Conservation (phyloP, 2,797 vertebrate genomes). For the Tragopan temminckii region DNA sequence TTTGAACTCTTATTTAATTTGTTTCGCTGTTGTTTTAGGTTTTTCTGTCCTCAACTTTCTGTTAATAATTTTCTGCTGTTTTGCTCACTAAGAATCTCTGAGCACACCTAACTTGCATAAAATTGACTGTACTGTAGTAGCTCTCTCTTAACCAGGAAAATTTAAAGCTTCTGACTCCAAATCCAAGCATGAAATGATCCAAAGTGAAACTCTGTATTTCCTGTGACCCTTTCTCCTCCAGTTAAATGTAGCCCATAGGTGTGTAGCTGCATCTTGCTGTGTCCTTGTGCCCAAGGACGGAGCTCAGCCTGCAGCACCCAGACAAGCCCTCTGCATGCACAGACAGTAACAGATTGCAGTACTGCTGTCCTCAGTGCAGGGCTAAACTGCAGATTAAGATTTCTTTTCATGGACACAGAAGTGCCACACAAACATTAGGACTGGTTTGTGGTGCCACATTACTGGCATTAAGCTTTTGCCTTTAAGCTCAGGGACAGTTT, state of each 20-base stretch:
- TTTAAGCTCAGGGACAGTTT: neutral
- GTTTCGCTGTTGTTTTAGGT: neutral
- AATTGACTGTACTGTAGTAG: neutral
- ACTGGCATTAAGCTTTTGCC: neutral
- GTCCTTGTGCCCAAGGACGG: conserved; percentile 37
- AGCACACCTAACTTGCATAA: neutral
- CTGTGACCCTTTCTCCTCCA: conserved; percentile 21
- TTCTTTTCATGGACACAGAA: neutral
- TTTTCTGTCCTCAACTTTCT: accelerated
- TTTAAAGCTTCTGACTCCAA: conserved; percentile 31
- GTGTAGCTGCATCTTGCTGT: conserved; percentile 7
- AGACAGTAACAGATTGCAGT: neutral
- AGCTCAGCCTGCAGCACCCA: neutral
- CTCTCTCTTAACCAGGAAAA: neutral
- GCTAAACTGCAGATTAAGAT: neutral
- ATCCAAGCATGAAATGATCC: conserved; percentile 60
- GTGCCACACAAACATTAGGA: neutral
- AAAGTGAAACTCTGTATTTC: conserved; percentile 1
- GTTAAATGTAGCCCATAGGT: conserved; percentile 31
- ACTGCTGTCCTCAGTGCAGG: neutral
- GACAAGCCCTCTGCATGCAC: neutral
- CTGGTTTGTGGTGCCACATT: neutral
- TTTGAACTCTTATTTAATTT: neutral
- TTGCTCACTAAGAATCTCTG: accelerated
- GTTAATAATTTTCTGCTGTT: neutral